Evolutionary conservation across 2,888 invertebrate genomes (phyloP).

Genomic region (Nomada goodeniana): DNA sequence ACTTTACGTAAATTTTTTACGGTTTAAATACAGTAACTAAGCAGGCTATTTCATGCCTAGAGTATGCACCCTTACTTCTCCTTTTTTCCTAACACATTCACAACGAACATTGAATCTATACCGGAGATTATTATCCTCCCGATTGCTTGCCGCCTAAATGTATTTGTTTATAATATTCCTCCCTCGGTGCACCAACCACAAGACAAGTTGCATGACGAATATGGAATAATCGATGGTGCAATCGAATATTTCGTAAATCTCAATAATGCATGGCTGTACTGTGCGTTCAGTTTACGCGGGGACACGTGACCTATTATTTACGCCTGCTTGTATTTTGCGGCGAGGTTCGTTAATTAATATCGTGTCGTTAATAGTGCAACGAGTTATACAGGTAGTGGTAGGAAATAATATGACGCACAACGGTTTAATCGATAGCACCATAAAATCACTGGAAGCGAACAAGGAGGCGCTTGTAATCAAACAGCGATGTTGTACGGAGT

Average conservation of each 20-base stretch:
- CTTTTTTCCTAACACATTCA: too few species aligned
- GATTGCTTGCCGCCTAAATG: too few species aligned
- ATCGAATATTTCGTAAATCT: neutral
- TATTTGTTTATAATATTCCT: too few species aligned
- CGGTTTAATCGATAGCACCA: conserved; percentile 40
- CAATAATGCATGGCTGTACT: too few species aligned
- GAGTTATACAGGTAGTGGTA: conserved; percentile 14
- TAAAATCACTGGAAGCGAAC: conserved; percentile 28
- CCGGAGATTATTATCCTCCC: too few species aligned
- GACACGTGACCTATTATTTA: conserved; percentile 33
- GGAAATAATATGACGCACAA: conserved; percentile 27
- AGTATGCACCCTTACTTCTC: too few species aligned
- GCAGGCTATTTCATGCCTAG: too few species aligned
- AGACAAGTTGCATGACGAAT: neutral
- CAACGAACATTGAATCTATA: too few species aligned
- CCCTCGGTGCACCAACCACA: too few species aligned
- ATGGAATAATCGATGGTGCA: neutral
- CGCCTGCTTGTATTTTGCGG: conserved; percentile 11
- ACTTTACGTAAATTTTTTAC: too few species aligned
- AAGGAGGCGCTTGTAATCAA: neutral
- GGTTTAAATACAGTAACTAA: too few species aligned
- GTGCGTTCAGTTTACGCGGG: conserved; percentile 6
- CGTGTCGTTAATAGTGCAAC: conserved; percentile 35
- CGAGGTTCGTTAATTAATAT: conserved; percentile 55
- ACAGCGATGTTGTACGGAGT: neutral